Base-by-base conservation (phyloP, 2,113 vertebrate species). In the Triplophysa tibetana region DNA sequence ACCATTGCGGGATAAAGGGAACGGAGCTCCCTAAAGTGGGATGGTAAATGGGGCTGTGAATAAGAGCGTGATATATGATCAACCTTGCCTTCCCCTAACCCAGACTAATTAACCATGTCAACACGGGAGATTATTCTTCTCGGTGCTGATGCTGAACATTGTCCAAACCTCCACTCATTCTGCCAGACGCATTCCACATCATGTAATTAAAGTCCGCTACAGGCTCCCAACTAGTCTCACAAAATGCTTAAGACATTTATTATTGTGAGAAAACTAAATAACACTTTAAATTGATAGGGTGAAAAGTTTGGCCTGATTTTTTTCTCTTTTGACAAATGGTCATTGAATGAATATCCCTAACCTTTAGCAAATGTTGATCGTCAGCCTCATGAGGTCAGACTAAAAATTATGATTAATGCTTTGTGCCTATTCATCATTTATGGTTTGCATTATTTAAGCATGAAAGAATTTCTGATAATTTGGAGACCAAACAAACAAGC, bases 81-180 rank as follows among this genome's bases (percentile, higher is more conserved):
- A 86, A 69, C 86, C 70, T 72, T 80, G 82, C 86, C 81, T 90
- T 69, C 79, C 77, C 85, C 84, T 87, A 88, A 85, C 83, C 69
- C 82, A 70, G 81, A 83, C 85, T 85, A 91, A 89, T 88, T 90
- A 92, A 86, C 74, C 75, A 83, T 66, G 62, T 88, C 87, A 91
- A 86, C 78, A 87, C 70, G 11, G 81, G 79, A 89, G 86, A 86
- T 86, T 70, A 85, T 76, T 83, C 82, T 81, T 88, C 83, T 78
- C 61, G 75, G 72, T 81, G 82, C 79, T 82, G 82, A 62, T 84
- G 70, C 72, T 82, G 86, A 86, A 87, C 83, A 61, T 43, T 63
- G 69, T 52, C 33, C 85, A 81, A 84, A 70, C 11, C 24, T 38
- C 56, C 82, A 13, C 60, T 1, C 6, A 29, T 43, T 75, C 50